A percentile compares a stretch with the other conserved stretches of the same genome.
Conservation (phyloP, 2,888 invertebrate species). For the Lasioglossum oenotherae region DNA sequence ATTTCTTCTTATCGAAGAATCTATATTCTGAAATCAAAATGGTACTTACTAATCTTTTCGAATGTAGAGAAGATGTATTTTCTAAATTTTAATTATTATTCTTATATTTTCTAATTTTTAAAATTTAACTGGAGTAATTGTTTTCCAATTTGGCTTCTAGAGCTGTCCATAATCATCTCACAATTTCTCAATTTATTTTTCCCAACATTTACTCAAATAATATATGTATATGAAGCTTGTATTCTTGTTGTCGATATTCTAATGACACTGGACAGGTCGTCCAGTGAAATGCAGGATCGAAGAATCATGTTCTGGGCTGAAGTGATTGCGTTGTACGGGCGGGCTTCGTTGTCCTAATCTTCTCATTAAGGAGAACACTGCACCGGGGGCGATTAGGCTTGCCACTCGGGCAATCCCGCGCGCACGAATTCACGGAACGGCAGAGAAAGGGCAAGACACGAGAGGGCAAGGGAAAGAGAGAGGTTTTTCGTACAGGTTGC, state of each 20-base stretch:
- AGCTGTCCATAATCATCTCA: no score
- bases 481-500: slow-evolving; percentile 62
- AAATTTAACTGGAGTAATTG: no score
- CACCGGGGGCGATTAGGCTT: slow-evolving; percentile 9
- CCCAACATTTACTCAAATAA: no score
- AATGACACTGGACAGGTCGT: neutral
- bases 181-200: no score
- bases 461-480: slow-evolving; percentile 17
- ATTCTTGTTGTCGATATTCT: neutral
- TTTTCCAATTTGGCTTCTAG: no score
- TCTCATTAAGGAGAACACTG: neutral
- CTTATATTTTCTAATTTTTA: no score
- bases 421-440: slow-evolving; percentile 40
- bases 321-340: neutral
- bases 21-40: no score
- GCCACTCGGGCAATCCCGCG: slow-evolving; percentile 21
- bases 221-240: no score
- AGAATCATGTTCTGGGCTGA: neutral
- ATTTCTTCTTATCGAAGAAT: no score
- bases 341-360: neutral
- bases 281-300: neutral
- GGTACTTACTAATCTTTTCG: no score
- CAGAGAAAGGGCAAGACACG: slow-evolving; percentile 17
- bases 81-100: no score
- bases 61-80: no score